Conservation (phyloP, 2,113 vertebrate species). For the Coreoperca whiteheadi region DNA sequence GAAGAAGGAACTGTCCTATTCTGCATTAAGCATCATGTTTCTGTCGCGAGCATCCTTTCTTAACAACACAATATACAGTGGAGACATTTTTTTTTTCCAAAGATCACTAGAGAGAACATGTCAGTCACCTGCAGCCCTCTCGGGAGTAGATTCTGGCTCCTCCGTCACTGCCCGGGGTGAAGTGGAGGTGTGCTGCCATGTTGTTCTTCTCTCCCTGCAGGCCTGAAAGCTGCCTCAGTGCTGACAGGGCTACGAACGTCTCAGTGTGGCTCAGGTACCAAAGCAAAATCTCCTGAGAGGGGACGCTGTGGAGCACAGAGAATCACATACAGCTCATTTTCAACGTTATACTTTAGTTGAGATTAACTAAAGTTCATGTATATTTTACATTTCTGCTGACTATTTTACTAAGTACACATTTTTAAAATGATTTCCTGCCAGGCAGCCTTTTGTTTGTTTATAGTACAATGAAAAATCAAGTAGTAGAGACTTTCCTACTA, state of each 20-base stretch:
- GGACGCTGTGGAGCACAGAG: slow-evolving; percentile 81
- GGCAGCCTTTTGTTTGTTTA: background rate
- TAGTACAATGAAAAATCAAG: too few species aligned
- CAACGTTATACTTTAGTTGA: background rate
- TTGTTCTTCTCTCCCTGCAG: slow-evolving; percentile 67
- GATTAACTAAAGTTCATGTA: background rate
- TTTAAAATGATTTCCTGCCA: background rate
- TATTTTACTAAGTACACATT: background rate
- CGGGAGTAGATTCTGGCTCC: slow-evolving; percentile 81
- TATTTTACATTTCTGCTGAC: background rate
- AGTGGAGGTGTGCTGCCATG: slow-evolving; percentile 80
- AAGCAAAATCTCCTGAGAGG: slow-evolving; percentile 91
- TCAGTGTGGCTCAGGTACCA: slow-evolving; percentile 90
- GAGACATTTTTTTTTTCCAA: background rate
- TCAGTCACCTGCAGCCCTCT: slow-evolving; percentile 83
- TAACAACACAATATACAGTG: background rate
- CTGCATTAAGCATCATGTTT: background rate
- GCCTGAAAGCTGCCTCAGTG: slow-evolving; percentile 84
- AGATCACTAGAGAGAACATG: background rate
- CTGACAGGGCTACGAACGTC: slow-evolving; percentile 67
- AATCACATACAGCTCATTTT: background rate
- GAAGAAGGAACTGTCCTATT: background rate
- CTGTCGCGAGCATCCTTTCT: background rate
- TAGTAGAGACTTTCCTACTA: too few species aligned
- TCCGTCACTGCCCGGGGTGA: slow-evolving; percentile 86